Conservation (phyloP, 2,888 invertebrate genomes). For the Nomada hirtipes region DNA sequence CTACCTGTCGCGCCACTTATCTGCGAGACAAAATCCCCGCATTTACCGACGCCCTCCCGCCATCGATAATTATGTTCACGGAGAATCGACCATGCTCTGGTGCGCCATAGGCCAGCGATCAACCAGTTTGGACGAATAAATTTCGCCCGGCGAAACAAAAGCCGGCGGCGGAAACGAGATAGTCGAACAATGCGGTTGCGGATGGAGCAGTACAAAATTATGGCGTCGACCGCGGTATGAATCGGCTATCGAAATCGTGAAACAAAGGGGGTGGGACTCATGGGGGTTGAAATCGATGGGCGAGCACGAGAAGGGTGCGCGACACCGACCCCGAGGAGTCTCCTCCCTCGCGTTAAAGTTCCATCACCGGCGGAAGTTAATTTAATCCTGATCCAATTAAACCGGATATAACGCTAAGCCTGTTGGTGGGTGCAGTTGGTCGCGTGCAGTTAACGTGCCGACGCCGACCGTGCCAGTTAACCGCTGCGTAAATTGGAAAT, state of each 20-base stretch:
- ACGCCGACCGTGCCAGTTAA: constrained; percentile 65
- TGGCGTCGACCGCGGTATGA: neutral
- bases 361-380: constrained; percentile 76
- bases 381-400: constrained; percentile 79
- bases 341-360: constrained; percentile 62
- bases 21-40: too few relatives aligned
- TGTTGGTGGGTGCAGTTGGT: constrained; percentile 65
- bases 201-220: constrained; percentile 16
- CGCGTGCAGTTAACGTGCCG: constrained; percentile 62
- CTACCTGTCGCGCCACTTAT: neutral
- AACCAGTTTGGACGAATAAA: constrained; percentile 22
- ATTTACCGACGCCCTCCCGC: neutral
- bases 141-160: constrained; percentile 13
- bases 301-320: neutral
- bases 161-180: neutral
- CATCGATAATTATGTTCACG: neutral
- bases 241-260: constrained; percentile 35
- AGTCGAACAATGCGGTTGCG: constrained; percentile 23
- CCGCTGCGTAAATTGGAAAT: constrained; percentile 75
- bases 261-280: constrained; percentile 6
- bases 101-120: constrained; percentile 3
- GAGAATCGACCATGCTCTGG: constrained; percentile 7
- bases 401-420: constrained; percentile 74
- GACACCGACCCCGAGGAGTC: constrained; percentile 23
- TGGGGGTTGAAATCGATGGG: constrained; percentile 29